Conservation (phyloP, 2,888 invertebrate genomes). For the Syritta pipiens region DNA sequence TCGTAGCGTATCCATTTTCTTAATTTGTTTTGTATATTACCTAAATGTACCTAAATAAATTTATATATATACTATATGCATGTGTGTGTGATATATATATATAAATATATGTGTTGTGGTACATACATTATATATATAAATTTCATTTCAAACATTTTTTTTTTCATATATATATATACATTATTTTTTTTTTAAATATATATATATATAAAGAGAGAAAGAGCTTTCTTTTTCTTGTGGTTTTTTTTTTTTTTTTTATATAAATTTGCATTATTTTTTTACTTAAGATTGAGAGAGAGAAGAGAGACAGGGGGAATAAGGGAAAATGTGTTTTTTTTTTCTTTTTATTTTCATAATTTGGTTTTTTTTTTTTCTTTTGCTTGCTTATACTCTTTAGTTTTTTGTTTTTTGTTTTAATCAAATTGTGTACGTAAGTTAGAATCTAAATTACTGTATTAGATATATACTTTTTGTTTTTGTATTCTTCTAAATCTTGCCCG, state of each 20-base stretch:
- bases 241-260: background rate
- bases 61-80: slow-evolving; percentile 5
- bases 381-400: no score
- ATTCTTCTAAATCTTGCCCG: background rate
- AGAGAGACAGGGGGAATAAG: no score
- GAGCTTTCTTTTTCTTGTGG: background rate
- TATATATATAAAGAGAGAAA: slow-evolving; percentile 26
- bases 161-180: slow-evolving; percentile 28
- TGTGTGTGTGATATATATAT: background rate
- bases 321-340: no score
- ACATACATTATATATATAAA: background rate
- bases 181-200: no score
- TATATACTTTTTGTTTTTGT: slow-evolving; percentile 7
- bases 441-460: slow-evolving; percentile 22
- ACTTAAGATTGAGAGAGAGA: no score
- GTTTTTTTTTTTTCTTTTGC: no score
- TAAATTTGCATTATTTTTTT: no score
- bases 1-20: slow-evolving; percentile 38
- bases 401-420: background rate
- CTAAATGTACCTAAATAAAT: slow-evolving; percentile 44
- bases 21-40: slow-evolving; percentile 42
- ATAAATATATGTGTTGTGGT: background rate
- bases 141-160: background rate
- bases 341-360: no score
- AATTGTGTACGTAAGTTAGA: slow-evolving; percentile 28